Percentiles rank a stretch among this genome's conserved stretches.
phyloP scores from a whole-genome alignment of 2,888 invertebrate genomes.

The Cephonodes hylas region DNA sequence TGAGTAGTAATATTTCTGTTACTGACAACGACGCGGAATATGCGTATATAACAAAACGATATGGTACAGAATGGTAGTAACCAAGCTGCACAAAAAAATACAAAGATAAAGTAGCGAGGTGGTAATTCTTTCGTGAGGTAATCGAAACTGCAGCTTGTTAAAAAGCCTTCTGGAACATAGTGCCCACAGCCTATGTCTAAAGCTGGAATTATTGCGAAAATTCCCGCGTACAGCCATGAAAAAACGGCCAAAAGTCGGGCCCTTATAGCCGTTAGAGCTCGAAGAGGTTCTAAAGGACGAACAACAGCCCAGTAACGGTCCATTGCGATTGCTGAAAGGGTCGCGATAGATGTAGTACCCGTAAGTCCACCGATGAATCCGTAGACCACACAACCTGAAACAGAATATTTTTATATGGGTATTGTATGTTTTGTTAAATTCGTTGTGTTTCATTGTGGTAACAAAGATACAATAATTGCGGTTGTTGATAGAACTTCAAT shows the following conservation, averaged over 20 bases:
- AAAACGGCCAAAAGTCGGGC: constrained; percentile 82
- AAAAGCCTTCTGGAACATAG: constrained; percentile 91
- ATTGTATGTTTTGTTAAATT: background rate
- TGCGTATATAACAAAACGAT: constrained; percentile 86
- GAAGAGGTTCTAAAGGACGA: constrained; percentile 86
- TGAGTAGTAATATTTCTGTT: constrained; percentile 72
- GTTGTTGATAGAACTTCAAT: too few species aligned
- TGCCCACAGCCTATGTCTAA: constrained; percentile 85
- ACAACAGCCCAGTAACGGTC: constrained; percentile 92
- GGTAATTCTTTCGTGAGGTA: constrained; percentile 85
- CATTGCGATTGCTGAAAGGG: constrained; percentile 88
- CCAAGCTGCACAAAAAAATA: constrained; percentile 89
- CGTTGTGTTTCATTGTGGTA: too few species aligned
- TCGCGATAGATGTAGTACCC: constrained; percentile 90
- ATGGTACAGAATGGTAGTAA: constrained; percentile 86
- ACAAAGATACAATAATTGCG: too few species aligned
- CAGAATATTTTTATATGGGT: constrained; percentile 18
- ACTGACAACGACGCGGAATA: constrained; percentile 83
- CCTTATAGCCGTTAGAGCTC: constrained; percentile 82
- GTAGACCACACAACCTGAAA: constrained; percentile 88
- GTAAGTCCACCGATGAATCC: constrained; percentile 91
- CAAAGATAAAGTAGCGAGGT: constrained; percentile 85
- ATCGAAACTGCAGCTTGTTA: constrained; percentile 93
- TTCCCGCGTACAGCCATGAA: constrained; percentile 87
- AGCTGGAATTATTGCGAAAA: constrained; percentile 87